phyloP scores from a whole-genome alignment of 2,113 vertebrate species.

The Grallaria varia region DNA sequence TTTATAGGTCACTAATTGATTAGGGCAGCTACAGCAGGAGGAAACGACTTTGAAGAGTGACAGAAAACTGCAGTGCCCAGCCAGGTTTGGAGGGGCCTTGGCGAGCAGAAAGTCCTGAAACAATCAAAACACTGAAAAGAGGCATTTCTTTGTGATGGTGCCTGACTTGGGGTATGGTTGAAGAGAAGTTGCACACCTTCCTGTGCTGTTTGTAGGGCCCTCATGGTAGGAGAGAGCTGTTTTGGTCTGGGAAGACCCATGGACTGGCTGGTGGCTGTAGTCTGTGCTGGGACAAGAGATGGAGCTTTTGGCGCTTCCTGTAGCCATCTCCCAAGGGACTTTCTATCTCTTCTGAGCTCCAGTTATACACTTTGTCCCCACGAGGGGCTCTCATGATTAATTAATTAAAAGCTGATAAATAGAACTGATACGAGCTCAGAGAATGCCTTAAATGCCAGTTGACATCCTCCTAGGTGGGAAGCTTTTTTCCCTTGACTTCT shows the following conservation, averaged over 20 bases:
- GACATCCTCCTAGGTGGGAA: background rate
- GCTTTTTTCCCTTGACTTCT: background rate
- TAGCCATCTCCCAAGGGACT: background rate
- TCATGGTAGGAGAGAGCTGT: background rate
- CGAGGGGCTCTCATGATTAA: background rate
- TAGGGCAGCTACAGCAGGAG: conserved; percentile 16
- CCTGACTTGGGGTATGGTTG: background rate
- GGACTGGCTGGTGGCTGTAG: background rate
- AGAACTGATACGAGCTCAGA: background rate
- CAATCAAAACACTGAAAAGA: background rate
- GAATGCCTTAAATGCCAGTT: background rate
- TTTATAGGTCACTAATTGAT: conserved; percentile 50
- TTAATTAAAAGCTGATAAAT: background rate
- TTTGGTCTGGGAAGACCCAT: background rate
- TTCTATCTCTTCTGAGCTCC: background rate
- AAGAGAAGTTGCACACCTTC: background rate
- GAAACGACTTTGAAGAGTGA: conserved; percentile 41
- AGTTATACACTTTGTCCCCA: background rate
- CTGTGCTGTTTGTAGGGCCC: background rate
- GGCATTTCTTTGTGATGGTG: background rate
- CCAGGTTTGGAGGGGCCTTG: background rate
- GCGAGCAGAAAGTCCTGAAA: background rate
- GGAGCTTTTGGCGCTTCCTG: background rate
- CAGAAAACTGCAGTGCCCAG: background rate
- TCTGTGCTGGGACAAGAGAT: accelerated